Conservation (phyloP, 2,888 invertebrate species). For the Gnatocerus cornutus region DNA sequence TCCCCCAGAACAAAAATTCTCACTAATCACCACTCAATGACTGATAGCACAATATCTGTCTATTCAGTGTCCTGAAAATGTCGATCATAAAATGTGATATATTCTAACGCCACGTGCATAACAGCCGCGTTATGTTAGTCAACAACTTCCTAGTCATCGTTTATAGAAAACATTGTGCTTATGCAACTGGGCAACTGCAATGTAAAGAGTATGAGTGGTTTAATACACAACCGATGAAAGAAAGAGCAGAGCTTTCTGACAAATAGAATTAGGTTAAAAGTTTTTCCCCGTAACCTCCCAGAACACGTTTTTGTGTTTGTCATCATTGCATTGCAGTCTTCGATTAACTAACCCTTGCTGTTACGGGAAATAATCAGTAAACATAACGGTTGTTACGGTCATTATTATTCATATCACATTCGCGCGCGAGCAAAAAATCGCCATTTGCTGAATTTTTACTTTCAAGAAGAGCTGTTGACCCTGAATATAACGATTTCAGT, state of each 20-base stretch:
- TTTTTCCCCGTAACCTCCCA: constrained; percentile 5
- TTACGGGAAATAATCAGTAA: not conserved
- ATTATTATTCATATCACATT: constrained; percentile 5
- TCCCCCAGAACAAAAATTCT: too few species aligned
- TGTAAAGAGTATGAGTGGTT: constrained; percentile 61
- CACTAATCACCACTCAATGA: constrained; percentile 2
- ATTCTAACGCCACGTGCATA: constrained; percentile 60
- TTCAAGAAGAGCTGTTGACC: constrained; percentile 18
- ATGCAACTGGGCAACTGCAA: constrained; percentile 55
- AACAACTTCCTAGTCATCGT: constrained; percentile 39
- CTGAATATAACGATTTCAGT: constrained; percentile 26
- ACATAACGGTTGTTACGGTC: not conserved
- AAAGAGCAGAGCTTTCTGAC: constrained; percentile 62
- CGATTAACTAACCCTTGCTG: too few species aligned
- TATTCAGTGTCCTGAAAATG: constrained; percentile 60
- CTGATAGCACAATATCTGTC: constrained; percentile 59
- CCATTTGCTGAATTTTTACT: constrained; percentile 11
- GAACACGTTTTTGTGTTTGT: too few species aligned
- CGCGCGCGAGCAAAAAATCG: not conserved
- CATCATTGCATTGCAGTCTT: too few species aligned
- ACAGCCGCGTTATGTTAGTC: constrained; percentile 49
- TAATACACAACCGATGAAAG: constrained; percentile 62
- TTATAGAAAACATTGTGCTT: constrained; percentile 36
- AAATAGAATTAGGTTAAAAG: constrained; percentile 63
- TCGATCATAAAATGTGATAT: constrained; percentile 64